Conservation (phyloP, 2,888 invertebrate genomes). For the Pimpla rufipes region DNA sequence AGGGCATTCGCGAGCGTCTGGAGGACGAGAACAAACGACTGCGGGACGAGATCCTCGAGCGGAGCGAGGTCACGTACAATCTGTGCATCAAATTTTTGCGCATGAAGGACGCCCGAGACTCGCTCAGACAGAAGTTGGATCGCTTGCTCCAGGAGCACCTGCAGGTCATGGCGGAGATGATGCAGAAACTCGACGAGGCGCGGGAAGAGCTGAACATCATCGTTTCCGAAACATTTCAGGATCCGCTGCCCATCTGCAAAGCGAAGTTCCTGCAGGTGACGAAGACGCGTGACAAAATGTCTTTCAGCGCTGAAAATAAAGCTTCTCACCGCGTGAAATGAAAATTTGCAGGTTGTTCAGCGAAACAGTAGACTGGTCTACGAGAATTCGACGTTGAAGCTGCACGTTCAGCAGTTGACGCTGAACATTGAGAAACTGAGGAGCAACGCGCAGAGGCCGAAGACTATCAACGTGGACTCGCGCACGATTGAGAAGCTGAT, state of each 20-base stretch:
- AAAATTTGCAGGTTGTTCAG: conserved; percentile 75
- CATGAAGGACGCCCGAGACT: conserved; percentile 78
- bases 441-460: conserved; percentile 70
- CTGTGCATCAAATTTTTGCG: conserved; percentile 78
- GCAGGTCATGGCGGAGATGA: conserved; percentile 79
- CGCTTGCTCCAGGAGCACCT: conserved; percentile 76
- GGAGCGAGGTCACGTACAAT: conserved; percentile 76
- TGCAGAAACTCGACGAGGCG: conserved; percentile 79
- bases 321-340: too few species aligned
- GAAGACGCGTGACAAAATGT: neutral
- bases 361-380: conserved; percentile 77
- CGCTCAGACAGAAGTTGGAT: conserved; percentile 75
- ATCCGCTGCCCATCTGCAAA: conserved; percentile 77
- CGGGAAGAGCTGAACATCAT: conserved; percentile 78
- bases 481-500: conserved; percentile 75
- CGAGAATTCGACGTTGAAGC: conserved; percentile 76
- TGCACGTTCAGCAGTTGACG: conserved; percentile 75
- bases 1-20: conserved; percentile 69
- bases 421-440: conserved; percentile 76
- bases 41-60: conserved; percentile 72
- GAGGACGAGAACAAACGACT: conserved; percentile 75
- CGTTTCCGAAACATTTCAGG: conserved; percentile 78
- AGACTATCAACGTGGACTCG: conserved; percentile 76
- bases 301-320: neutral
- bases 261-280: conserved; percentile 78